A percentile compares a stretch with the other conserved stretches of the same genome.
These are phyloP conservation scores for Scomber colias DNA, from an alignment of 2,113 vertebrate species.

Conservation along the genomic window DNA sequence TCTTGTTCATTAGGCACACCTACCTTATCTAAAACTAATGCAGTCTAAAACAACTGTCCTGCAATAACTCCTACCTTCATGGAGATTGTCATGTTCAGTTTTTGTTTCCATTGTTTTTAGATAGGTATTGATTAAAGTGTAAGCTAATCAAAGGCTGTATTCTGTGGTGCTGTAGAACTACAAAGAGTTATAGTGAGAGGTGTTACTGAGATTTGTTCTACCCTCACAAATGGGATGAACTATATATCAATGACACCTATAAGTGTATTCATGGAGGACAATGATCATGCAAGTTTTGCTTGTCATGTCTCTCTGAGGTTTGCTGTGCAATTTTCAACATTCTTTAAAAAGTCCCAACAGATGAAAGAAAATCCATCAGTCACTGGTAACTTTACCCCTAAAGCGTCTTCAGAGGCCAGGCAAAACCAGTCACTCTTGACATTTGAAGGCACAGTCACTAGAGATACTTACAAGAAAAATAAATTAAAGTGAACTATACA, in stretches of 20 bases:
- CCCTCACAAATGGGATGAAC: background rate
- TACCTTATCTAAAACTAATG: background rate
- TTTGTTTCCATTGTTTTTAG: background rate
- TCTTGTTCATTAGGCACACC: background rate
- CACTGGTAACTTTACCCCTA: slow-evolving; percentile 5
- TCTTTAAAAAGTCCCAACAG: background rate
- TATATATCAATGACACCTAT: background rate
- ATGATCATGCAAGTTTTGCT: background rate
- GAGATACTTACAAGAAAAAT: slow-evolving; percentile 1
- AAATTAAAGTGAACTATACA: background rate
- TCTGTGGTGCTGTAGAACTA: background rate
- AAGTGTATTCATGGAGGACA: background rate
- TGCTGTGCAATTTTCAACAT: background rate
- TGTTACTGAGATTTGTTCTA: background rate
- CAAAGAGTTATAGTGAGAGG: background rate
- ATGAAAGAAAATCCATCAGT: background rate
- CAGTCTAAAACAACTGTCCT: background rate
- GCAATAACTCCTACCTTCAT: background rate
- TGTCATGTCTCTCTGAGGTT: background rate
- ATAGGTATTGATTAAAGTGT: background rate
- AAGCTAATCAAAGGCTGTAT: background rate
- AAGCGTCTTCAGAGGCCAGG: background rate
- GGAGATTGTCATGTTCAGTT: background rate
- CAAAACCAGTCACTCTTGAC: slow-evolving; percentile 10
- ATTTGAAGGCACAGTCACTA: background rate